phyloP scores from a whole-genome alignment of 35 echinoderm and acorn worm species.

The Amphiura filiformis region DNA sequence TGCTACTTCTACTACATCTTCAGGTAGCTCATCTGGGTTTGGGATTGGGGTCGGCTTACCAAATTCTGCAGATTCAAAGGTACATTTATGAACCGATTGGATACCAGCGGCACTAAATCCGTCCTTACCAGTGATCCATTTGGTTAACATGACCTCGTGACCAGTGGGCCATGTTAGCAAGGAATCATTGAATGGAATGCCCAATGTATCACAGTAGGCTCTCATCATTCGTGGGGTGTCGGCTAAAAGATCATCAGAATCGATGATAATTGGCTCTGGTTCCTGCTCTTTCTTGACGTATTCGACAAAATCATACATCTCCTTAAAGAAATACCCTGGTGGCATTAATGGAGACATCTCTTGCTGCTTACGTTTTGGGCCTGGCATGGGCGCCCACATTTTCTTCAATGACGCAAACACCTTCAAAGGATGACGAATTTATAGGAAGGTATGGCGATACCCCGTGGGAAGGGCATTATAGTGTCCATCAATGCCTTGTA shows the following conservation, averaged over 20 bases:
- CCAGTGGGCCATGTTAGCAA: conserved; percentile 43
- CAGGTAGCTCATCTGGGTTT: too few relatives aligned
- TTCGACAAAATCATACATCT: conserved; percentile 43
- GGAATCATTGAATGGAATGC: conserved; percentile 37
- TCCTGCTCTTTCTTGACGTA: conserved; percentile 28
- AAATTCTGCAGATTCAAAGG: too few relatives aligned
- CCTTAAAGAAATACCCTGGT: conserved; percentile 7
- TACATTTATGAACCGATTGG: too few relatives aligned
- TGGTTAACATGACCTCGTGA: not conserved
- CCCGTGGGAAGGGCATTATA: too few relatives aligned
- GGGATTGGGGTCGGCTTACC: too few relatives aligned
- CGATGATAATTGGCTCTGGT: conserved; percentile 42
- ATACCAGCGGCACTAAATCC: not conserved
- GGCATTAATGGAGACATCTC: conserved; percentile 10
- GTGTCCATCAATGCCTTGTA: too few relatives aligned
- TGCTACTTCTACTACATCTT: too few relatives aligned
- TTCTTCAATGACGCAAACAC: too few relatives aligned
- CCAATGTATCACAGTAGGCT: conserved; percentile 28
- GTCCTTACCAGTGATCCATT: conserved; percentile 19
- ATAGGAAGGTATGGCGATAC: too few relatives aligned
- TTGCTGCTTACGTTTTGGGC: not conserved
- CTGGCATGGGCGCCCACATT: not conserved
- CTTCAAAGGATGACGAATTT: too few relatives aligned
- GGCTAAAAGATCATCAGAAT: conserved; percentile 56
- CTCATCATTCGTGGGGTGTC: conserved; percentile 35